Evolutionary conservation across 2,113 vertebrate genomes (phyloP).

Genomic region (Trichechus manatus): DNA sequence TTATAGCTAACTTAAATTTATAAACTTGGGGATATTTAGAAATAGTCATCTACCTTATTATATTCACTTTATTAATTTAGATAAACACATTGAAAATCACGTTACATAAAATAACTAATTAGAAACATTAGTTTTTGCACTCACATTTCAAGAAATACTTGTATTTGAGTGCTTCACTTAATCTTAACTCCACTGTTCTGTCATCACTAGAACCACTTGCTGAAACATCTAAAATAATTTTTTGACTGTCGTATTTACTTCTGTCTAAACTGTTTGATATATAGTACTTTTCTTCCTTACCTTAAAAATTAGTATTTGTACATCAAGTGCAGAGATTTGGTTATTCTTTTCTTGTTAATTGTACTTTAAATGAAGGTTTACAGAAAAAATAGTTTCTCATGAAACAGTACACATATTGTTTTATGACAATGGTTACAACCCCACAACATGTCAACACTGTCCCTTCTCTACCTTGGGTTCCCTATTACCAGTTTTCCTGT

Average conservation of each 20-base stretch:
- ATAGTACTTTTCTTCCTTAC: background rate
- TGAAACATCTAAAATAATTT: background rate
- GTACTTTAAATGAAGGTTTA: too few species aligned
- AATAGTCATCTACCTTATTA: background rate
- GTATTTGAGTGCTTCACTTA: background rate
- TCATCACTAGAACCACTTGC: background rate
- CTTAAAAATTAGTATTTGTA: background rate
- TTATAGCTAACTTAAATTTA: background rate
- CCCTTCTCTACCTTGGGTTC: too few species aligned
- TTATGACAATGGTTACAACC: too few species aligned
- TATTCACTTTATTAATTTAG: background rate
- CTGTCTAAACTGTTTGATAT: background rate
- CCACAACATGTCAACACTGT: too few species aligned
- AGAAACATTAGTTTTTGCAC: background rate
- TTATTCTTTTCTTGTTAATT: too few species aligned
- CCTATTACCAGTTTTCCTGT: too few species aligned
- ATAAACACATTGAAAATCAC: background rate
- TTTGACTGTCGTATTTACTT: background rate
- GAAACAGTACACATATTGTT: too few species aligned
- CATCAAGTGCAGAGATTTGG: background rate
- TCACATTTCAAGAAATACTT: background rate
- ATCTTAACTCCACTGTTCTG: background rate
- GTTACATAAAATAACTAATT: background rate
- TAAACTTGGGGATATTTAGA: background rate
- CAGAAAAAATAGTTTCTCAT: too few species aligned